Conservation (phyloP, 2,888 invertebrate genomes). For the Cataglyphis rosenhaueri region DNA sequence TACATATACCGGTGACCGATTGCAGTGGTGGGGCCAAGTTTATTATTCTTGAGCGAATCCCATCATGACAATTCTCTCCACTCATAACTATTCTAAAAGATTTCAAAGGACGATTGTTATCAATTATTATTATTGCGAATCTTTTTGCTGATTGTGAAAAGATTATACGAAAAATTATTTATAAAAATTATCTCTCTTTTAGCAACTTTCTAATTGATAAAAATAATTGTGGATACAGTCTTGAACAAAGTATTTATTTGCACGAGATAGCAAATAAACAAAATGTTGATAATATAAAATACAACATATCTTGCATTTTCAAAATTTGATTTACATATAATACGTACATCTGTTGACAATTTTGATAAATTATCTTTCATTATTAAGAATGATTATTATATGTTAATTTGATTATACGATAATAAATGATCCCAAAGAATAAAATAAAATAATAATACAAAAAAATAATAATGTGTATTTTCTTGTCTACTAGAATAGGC, state of each 20-base stretch:
- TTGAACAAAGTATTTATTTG: slow-evolving; percentile 1
- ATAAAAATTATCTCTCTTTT: not conserved
- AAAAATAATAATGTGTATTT: not conserved
- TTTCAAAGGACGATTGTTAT: not conserved
- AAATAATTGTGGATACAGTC: not conserved
- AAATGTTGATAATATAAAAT: not conserved
- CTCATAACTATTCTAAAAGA: not conserved
- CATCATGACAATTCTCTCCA: not conserved
- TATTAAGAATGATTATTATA: not conserved
- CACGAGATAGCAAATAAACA: not conserved
- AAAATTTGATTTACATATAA: not conserved
- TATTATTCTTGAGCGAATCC: slow-evolving; percentile 63
- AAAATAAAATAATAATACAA: not conserved
- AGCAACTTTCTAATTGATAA: not conserved
- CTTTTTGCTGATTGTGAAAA: not conserved
- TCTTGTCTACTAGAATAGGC: not conserved
- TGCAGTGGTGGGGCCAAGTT: slow-evolving; percentile 61
- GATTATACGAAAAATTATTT: not conserved
- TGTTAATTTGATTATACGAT: not conserved
- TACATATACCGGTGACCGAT: slow-evolving; percentile 66
- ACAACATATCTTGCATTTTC: not conserved
- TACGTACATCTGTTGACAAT: not conserved
- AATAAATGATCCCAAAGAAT: not conserved
- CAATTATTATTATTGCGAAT: slow-evolving; percentile 22
- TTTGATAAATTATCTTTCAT: not conserved